Evolutionary conservation across 2,113 vertebrate genomes (phyloP).

Genomic region (Halcyon senegalensis): DNA sequence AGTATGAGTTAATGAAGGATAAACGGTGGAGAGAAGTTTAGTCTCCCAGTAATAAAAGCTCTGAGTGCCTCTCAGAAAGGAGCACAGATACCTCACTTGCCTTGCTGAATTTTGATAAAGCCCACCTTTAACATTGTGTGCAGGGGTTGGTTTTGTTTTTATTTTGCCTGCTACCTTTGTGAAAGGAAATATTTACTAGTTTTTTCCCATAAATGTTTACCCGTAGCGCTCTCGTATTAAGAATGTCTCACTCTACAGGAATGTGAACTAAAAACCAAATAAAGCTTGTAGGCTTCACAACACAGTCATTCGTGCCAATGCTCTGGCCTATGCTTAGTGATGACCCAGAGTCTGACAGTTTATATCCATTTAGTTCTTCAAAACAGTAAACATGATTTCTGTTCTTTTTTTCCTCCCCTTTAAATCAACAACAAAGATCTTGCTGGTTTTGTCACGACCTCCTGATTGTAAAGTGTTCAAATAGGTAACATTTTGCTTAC

Average conservation of each 20-base stretch:
- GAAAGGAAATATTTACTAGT: slow-evolving; percentile 67
- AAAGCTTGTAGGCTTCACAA: slow-evolving; percentile 58
- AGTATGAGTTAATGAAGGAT: neutral
- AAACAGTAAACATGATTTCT: neutral
- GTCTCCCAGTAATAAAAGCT: neutral
- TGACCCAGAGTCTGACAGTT: slow-evolving; percentile 50
- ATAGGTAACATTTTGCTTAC: neutral
- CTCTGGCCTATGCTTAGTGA: slow-evolving; percentile 47
- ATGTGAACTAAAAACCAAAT: slow-evolving; percentile 69
- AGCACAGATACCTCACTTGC: neutral
- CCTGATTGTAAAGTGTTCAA: neutral
- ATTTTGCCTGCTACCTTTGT: slow-evolving; percentile 54
- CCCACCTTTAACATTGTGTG: neutral
- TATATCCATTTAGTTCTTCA: neutral
- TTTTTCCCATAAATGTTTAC: slow-evolving; percentile 66
- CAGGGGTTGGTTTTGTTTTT: slow-evolving; percentile 1
- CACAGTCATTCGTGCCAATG: slow-evolving; percentile 35
- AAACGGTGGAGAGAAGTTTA: neutral
- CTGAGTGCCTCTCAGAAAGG: neutral
- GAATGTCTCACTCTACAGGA: slow-evolving; percentile 65
- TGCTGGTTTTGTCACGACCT: neutral
- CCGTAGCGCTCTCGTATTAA: neutral
- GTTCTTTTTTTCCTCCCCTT: neutral
- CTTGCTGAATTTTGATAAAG: neutral
- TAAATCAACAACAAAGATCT: neutral